Conservation (phyloP, 2,797 vertebrate genomes). For the Eulemur mongoz region DNA sequence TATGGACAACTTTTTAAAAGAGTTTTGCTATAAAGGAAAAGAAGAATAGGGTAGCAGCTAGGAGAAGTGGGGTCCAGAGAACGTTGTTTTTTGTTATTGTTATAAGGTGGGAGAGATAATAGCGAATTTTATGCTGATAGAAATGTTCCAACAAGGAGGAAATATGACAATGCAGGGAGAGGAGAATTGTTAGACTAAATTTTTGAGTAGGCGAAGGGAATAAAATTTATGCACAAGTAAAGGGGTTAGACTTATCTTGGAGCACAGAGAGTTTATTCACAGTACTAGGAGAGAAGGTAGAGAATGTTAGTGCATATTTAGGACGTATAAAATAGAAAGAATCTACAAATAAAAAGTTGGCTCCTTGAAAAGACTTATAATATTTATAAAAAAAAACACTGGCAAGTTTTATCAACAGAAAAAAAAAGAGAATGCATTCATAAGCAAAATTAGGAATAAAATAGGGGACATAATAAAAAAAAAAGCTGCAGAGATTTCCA, state of each 20-base stretch:
- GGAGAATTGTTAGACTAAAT: not conserved
- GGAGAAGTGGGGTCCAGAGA: not conserved
- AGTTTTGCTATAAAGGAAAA: not conserved
- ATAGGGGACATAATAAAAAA: not conserved
- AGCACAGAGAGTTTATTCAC: not conserved
- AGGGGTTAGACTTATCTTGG: not conserved
- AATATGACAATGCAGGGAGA: not conserved
- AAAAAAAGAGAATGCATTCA: not conserved
- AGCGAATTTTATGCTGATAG: not conserved
- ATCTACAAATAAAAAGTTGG: not conserved
- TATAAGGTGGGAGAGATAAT: not conserved
- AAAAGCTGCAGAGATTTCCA: not conserved
- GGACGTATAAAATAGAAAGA: not conserved
- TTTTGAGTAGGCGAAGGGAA: not conserved
- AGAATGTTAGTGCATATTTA: not conserved
- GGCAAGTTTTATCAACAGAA: not conserved
- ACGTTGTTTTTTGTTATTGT: not conserved
- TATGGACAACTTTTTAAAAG: not conserved
- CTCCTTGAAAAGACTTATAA: not conserved
- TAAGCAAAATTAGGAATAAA: conserved; percentile 17
- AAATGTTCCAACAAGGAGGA: not conserved
- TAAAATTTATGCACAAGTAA: not conserved
- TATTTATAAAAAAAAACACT: not conserved
- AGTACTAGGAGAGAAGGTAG: not conserved
- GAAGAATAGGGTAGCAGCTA: not conserved